Percentiles rank a stretch among this genome's conserved stretches.
These are phyloP conservation scores for Halcyon malimbica DNA, from an alignment of 2,113 vertebrate species.

Conservation along the genomic window DNA sequence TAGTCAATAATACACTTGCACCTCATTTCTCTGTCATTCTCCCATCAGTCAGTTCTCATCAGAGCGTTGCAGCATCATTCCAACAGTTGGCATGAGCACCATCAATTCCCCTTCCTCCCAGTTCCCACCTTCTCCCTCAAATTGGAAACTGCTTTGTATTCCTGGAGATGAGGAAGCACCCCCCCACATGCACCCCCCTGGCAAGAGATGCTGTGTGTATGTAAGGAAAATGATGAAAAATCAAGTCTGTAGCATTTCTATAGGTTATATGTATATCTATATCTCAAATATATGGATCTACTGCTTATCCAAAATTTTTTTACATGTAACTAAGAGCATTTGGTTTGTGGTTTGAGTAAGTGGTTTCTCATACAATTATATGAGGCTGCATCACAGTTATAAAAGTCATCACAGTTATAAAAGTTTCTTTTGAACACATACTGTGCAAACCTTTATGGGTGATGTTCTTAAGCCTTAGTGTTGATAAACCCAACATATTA, in stretches of 20 bases:
- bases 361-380: not conserved
- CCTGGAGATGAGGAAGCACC: not conserved
- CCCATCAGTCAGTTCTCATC: not conserved
- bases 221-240: not conserved
- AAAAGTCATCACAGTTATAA: not conserved
- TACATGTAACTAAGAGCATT: not conserved
- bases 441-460: not conserved
- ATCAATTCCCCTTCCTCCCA: not conserved
- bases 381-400: not conserved
- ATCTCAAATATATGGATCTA: not conserved
- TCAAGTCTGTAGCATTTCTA: not conserved
- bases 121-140: not conserved
- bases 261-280: not conserved
- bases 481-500: not conserved
- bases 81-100: not conserved
- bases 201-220: not conserved
- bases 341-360: not conserved
- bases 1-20: not conserved
- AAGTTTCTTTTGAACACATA: not conserved
- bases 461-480: not conserved
- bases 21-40: not conserved
- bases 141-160: not conserved
- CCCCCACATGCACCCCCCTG: not conserved
- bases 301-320: not conserved
- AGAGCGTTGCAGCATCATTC: not conserved